Evolutionary conservation across 1,140 invertebrate species (phyloP), one percentile per base, ranked within the genome.

Genomic region (Solen grandis): DNA sequence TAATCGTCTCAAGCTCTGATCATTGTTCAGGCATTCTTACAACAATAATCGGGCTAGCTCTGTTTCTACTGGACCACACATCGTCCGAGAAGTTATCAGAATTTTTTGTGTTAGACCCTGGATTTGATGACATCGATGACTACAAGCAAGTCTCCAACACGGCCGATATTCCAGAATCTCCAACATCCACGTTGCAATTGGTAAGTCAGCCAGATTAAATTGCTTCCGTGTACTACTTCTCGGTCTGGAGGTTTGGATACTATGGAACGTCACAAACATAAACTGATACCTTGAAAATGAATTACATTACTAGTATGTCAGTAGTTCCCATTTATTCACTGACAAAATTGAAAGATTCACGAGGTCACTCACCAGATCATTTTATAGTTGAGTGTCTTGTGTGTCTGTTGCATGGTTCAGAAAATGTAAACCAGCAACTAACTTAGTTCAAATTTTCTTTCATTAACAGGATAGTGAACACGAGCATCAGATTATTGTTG

Each of bases 41-140:
- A 2, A 77, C 59, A 29, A 0, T 82, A 0, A 25, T 82, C 4
- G 81, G 81, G 4, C 16, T 82, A 25, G 22, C 70, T 4, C 29
- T 82, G 27, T 72, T 82, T 55, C 29, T 60, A 14, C 27, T 78
- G n/a, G 73, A 82, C 16, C 54, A 72, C 10, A 72, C 65, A 27
- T 57, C 72, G 1, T 74, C 81, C 1, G 70, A 72, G 66, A 72
- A 70, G 31, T 16, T 77, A 33, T 65, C 81, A 72, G 46, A 66
- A n/a, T 82, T 82, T 41, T 82, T 82, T 33, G 33, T 82, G 1
- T 31, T 82, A 1, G 81, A 82, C 22, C 68, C 52, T 16, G 19
- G 55, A 16, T 22, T 77, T 13, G 77, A 73, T 13, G 59, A 72
- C 8, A 16, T 33, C 19, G 79, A 82, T 38, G 65, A 82, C 36